Percentiles rank a stretch among this genome's conserved stretches.
phyloP scores from a whole-genome alignment of 2,888 invertebrate species.

The Diaphora mendica region DNA sequence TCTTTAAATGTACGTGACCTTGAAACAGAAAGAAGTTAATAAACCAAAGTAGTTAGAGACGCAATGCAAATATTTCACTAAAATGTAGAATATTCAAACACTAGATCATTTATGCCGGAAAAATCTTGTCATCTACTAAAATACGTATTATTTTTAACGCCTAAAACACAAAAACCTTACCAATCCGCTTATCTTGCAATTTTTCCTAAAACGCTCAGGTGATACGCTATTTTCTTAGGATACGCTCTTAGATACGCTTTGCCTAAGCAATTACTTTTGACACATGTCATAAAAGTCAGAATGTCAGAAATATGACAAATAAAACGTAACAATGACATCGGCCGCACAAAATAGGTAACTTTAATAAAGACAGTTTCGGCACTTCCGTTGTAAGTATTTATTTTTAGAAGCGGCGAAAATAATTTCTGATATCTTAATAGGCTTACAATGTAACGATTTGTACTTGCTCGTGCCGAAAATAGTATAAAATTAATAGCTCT shows the following conservation, averaged over 20 bases:
- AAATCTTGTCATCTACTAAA: neutral
- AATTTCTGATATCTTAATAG: conserved; percentile 22
- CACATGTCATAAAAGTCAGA: conserved; percentile 76
- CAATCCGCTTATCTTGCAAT: conserved; percentile 61
- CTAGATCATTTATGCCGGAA: neutral
- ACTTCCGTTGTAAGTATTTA: conserved; percentile 34
- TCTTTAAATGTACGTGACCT: too few relatives aligned
- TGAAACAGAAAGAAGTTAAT: too few relatives aligned
- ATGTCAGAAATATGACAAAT: conserved; percentile 55
- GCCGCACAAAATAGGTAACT: conserved; percentile 66
- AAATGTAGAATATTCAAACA: neutral
- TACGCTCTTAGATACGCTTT: too few relatives aligned
- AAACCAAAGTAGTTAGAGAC: too few relatives aligned
- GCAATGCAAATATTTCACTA: neutral
- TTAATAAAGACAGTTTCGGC: conserved; percentile 60
- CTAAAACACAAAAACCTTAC: conserved; percentile 59
- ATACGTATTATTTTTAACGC: conserved; percentile 32
- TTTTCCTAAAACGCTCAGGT: conserved; percentile 59
- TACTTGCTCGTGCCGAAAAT: neutral
- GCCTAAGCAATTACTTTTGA: conserved; percentile 79
- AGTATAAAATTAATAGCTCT: neutral
- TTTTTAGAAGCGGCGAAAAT: conserved; percentile 38
- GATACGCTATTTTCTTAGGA: too few relatives aligned
- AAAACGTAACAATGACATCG: conserved; percentile 47
- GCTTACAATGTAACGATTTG: neutral